Percentiles rank a stretch among this genome's conserved stretches.
Evolutionary conservation across 1,140 invertebrate species (phyloP).

Genomic region (Papilio polyxenes): DNA sequence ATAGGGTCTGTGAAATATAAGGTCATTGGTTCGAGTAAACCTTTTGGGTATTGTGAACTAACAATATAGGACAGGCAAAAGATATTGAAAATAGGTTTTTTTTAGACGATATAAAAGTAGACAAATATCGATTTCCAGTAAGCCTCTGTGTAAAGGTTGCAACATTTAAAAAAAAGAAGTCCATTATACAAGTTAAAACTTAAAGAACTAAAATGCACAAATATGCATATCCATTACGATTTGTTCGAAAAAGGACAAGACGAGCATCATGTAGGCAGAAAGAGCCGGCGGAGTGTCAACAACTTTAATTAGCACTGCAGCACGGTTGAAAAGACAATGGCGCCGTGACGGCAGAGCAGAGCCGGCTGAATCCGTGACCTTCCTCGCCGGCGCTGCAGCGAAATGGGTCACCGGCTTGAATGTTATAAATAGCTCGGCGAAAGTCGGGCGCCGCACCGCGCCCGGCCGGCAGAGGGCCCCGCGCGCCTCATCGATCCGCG

Average conservation of each 20-base stretch:
- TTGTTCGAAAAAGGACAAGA: slow-evolving; percentile 54
- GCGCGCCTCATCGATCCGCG: slow-evolving; percentile 68
- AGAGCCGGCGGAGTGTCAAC: slow-evolving; percentile 71
- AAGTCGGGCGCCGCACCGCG: slow-evolving; percentile 75
- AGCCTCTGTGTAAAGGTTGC: neutral
- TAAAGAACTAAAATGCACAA: slow-evolving; percentile 9
- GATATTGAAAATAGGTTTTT: no score
- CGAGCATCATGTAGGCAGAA: slow-evolving; percentile 61
- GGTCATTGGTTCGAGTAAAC: no score
- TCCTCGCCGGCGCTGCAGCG: slow-evolving; percentile 75
- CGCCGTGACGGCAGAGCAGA: slow-evolving; percentile 70
- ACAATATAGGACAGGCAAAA: neutral
- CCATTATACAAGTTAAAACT: neutral
- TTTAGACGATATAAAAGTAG: neutral
- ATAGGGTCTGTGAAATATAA: neutral
- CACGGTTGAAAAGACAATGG: slow-evolving; percentile 77
- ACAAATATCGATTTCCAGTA: neutral
- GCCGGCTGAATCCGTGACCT: slow-evolving; percentile 78
- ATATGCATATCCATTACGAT: slow-evolving; percentile 43
- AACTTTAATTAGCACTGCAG: slow-evolving; percentile 79
- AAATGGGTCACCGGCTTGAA: slow-evolving; percentile 80
- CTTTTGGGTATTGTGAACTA: neutral
- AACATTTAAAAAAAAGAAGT: neutral
- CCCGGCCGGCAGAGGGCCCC: slow-evolving; percentile 60
- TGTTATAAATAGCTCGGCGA: slow-evolving; percentile 79